Percentiles rank a stretch among this genome's conserved stretches.
phyloP scores from a whole-genome alignment of 35 echinoderm and acorn worm species.

The Apostichopus californicus region DNA sequence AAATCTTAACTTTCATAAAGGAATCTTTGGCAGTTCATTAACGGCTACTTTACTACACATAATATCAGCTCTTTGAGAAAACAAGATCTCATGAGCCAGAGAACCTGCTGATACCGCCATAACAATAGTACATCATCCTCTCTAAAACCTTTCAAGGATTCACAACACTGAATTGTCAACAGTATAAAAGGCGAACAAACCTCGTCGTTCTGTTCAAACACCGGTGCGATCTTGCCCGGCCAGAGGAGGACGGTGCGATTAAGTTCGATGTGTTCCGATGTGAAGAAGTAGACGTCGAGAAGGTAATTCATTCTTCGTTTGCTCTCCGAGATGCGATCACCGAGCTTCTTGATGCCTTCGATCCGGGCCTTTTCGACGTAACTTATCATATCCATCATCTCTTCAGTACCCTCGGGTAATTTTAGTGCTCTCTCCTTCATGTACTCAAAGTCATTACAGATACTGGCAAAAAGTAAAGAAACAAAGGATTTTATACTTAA shows the following conservation, averaged over 20 bases:
- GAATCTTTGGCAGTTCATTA: too few relatives aligned
- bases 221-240: constrained; percentile 83
- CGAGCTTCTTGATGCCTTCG: constrained; percentile 84
- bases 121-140: too few relatives aligned
- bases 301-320: constrained; percentile 85
- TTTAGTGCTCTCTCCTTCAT: constrained; percentile 94
- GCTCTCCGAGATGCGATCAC: constrained; percentile 74
- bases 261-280: constrained; percentile 85
- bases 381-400: constrained; percentile 95
- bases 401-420: constrained; percentile 78
- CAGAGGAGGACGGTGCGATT: constrained; percentile 86
- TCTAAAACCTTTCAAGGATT: background rate
- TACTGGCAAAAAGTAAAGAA: constrained; percentile 54
- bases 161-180: background rate
- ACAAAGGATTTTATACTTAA: too few relatives aligned
- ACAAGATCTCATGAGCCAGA: too few relatives aligned
- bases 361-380: constrained; percentile 94
- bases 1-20: too few relatives aligned
- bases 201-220: constrained; percentile 99
- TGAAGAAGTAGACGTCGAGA: constrained; percentile 95
- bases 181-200: constrained; percentile 29
- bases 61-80: too few relatives aligned
- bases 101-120: too few relatives aligned
- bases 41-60: too few relatives aligned
- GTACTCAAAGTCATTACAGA: constrained; percentile 96